Conservation (phyloP, 2,797 vertebrate species). For the Phaenicophaeus curvirostris region DNA sequence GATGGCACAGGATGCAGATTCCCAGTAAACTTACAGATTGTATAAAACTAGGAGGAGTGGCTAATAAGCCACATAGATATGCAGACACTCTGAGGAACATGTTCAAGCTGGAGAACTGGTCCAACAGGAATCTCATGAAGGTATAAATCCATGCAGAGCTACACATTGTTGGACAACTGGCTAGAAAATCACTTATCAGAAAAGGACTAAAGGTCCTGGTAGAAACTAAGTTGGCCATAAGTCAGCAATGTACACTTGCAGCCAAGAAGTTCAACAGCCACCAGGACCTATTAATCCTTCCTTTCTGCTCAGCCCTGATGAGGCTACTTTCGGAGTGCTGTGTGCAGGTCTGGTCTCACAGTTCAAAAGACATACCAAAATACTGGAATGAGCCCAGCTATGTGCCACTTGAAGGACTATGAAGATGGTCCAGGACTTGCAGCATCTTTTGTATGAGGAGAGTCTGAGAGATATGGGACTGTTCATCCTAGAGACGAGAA, state of each 20-base stretch:
- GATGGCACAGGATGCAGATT: background rate
- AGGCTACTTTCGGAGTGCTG: too few species aligned
- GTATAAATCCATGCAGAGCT: background rate
- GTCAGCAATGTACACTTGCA: background rate
- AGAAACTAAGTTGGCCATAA: background rate
- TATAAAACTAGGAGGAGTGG: background rate
- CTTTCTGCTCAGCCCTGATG: too few species aligned
- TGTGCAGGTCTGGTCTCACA: too few species aligned
- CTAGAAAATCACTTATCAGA: background rate
- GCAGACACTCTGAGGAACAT: background rate
- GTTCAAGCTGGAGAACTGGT: background rate
- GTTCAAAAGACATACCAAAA: background rate
- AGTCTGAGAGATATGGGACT: background rate
- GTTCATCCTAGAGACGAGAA: background rate
- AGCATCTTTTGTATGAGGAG: background rate
- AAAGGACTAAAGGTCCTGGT: background rate
- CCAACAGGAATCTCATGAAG: background rate
- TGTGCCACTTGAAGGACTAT: background rate
- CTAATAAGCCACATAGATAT: background rate
- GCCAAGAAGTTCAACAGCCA: too few species aligned
- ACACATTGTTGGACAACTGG: background rate
- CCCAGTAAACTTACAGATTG: background rate
- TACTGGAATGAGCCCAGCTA: background rate
- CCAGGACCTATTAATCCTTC: too few species aligned
- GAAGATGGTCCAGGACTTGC: background rate